Conservation (phyloP, 2,797 vertebrate species). For the Sphenopsis melanotis region DNA sequence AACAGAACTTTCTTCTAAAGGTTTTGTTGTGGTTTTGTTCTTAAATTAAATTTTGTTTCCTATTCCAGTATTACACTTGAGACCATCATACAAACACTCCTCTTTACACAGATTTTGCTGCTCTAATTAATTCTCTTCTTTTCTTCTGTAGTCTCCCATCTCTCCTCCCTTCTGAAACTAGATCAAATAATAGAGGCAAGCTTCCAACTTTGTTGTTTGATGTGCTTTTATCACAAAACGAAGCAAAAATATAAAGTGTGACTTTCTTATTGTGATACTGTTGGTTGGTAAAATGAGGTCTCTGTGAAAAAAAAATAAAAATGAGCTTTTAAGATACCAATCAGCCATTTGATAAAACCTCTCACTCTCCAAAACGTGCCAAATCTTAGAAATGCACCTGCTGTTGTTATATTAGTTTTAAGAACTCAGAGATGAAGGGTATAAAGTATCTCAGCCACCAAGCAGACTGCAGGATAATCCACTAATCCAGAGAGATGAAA, state of each 20-base stretch:
- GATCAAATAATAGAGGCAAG: slow-evolving; percentile 33
- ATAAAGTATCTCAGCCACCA: slow-evolving; percentile 33
- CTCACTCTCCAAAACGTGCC: neutral
- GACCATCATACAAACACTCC: neutral
- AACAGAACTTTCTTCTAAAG: neutral
- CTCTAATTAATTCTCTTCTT: slow-evolving; percentile 36
- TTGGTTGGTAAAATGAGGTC: slow-evolving; percentile 10
- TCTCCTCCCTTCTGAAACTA: slow-evolving; percentile 9
- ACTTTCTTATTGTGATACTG: slow-evolving; percentile 17
- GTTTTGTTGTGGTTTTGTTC: neutral
- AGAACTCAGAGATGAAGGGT: slow-evolving; percentile 16
- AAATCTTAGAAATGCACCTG: slow-evolving; percentile 52
- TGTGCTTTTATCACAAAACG: slow-evolving; percentile 49
- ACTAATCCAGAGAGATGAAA: slow-evolving; percentile 64
- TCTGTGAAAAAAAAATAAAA: neutral
- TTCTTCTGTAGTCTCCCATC: neutral
- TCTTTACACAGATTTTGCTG: slow-evolving; percentile 5
- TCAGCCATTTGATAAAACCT: neutral
- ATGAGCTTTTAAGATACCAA: neutral
- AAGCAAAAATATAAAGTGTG: neutral
- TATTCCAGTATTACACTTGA: slow-evolving; percentile 11
- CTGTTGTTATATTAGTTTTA: slow-evolving; percentile 37
- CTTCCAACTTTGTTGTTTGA: slow-evolving; percentile 41
- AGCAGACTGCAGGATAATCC: slow-evolving; percentile 48
- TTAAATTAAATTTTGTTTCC: neutral